Evolutionary conservation across 2,888 invertebrate genomes (phyloP), one percentile per base, ranked within the genome.

Genomic region (Philaethria dido): DNA sequence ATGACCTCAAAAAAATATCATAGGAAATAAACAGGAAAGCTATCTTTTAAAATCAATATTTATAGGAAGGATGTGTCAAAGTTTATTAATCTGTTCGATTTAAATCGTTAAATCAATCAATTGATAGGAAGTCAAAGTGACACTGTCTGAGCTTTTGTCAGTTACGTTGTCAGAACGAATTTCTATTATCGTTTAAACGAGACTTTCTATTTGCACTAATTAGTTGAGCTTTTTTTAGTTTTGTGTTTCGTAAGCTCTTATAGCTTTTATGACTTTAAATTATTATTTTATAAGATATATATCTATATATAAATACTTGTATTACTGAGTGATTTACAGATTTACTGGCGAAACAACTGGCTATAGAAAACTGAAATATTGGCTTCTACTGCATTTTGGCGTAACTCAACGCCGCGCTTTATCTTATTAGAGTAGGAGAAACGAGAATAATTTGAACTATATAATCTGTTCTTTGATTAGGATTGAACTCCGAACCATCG

Each of bases 131-230:
- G 63, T 66, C 55, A 47, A 66, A 66, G 22, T 64, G 69, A 69
- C 66, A 66, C 42, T 48, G 63, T 52, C 66, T 66, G 63, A 60
- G 66, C 66, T 69, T 69, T 42, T 54, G 60, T 64, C 69, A 61
- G 16, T 54, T 25, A 20, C 48, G 54, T 44, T 44, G 62, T 62
- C 62, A 36, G 44, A 59, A 13, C 33, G 18, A 16, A 48, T 61
- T 45, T 39, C n/a, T 22, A 45, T 45, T 59, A 52, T 67, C 57
- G 44, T 45, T 3, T 39, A 36, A 47, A 63, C 63, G 33, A 59
- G 52, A 67, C 59, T 67, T 67, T 67, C 67, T 59, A 67, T 63
- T 25, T 45, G 47, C 45, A 50, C 62, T 67, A 67, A 59, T 67
- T 62, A 57, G 33, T 61, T 20, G 25, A 39, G 22, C 57, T 59